phyloP scores from a whole-genome alignment of 2,888 invertebrate species.

The Rhagophthalmus giganteus region DNA sequence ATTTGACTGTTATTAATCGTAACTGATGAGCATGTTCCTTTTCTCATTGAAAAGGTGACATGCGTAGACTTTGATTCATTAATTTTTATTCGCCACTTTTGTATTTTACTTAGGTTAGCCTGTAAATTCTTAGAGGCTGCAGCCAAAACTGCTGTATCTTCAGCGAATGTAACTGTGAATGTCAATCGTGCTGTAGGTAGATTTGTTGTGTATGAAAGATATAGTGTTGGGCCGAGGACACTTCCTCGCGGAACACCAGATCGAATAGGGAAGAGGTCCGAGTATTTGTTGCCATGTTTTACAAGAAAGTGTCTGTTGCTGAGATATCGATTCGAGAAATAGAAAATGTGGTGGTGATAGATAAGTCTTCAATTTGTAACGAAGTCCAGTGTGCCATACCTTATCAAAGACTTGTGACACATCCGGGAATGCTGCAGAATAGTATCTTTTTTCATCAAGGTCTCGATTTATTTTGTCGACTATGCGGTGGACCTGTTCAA shows the following conservation, averaged over 20 bases:
- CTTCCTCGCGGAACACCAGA: conserved; percentile 5
- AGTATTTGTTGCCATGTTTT: neutral
- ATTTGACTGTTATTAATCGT: conserved; percentile 10
- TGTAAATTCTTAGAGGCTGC: neutral
- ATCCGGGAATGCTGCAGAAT: neutral
- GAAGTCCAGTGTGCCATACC: conserved; percentile 2
- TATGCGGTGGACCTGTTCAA: neutral
- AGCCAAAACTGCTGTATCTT: conserved; percentile 2
- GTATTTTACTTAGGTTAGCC: conserved; percentile 1
- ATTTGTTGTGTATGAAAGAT: neutral
- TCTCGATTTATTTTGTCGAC: neutral
- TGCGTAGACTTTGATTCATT: conserved; percentile 28
- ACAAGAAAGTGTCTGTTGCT: conserved; percentile 1
- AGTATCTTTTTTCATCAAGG: neutral
- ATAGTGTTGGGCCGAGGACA: neutral
- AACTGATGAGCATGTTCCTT: conserved; percentile 8
- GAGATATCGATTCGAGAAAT: neutral
- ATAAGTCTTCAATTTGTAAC: neutral
- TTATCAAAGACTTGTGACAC: neutral
- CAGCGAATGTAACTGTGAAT: conserved; percentile 2
- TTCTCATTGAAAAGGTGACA: conserved; percentile 28
- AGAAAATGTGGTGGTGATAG: neutral
- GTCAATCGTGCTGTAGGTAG: conserved; percentile 1
- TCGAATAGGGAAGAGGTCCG: neutral
- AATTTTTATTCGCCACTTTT: conserved; percentile 3